Evolutionary conservation across 2,113 vertebrate species (phyloP), one percentile per base, ranked within the genome.

Genomic region (Myiopsitta monachus): DNA sequence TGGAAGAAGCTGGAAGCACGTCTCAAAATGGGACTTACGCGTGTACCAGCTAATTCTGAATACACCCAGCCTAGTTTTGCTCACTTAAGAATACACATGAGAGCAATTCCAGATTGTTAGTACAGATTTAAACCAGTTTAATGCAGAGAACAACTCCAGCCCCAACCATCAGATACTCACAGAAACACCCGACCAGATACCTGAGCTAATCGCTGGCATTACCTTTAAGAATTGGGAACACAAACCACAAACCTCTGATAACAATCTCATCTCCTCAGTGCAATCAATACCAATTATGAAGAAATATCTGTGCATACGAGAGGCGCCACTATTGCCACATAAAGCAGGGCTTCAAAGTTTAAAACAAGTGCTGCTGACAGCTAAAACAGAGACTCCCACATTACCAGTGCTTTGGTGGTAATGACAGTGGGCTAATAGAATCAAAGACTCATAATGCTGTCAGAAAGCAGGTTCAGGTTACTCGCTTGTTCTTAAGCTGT

Each of bases 391-490:
- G 96, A 51, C 88, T 92, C 94, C 92, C 88, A 95, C 92, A 94
- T 79, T 88, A 76, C 66, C 91, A 80, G 91, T 94, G 91, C 87
- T 96, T 87, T 74, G 94, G 90, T 88, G 93, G 92, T 96, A 96
- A 97, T 84, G 95, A 96, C 94, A 96, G 93, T 92, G 73, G 90
- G 88, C 88, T 96, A 96, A 95, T 49, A 95, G 94, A 96, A 95
- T 96, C 96, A 95, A 96, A 97, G 96, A 44, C 81, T 84, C 93
- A 83, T 90, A 94, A 92, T 76, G 77, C 83, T 93, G 90, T 90
- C 88, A 94, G 92, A 97, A 85, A 87, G 92, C 66, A 94, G 96
- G 95, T 91, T 97, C 95, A 87, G 96, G 96, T 97, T 97, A 96
- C 96, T 87, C 0, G 27, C 87, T 74, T 87, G 81, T 85, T 95